phyloP scores from a whole-genome alignment of 2,113 vertebrate species.

The Bothrops jararaca region DNA sequence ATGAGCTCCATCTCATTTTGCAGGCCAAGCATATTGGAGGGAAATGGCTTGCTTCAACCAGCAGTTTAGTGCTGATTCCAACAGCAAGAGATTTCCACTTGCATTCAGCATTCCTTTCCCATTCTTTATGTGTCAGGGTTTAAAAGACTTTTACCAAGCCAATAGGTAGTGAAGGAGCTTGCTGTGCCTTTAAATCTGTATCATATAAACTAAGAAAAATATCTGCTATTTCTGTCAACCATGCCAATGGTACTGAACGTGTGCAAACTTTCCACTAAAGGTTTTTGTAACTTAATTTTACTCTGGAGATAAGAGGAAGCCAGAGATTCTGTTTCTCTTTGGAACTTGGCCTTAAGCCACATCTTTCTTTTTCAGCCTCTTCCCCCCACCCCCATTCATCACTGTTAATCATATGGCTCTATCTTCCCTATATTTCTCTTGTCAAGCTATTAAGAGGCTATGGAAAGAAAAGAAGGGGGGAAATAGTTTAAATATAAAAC shows the following conservation, averaged over 20 bases:
- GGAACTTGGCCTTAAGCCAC: conserved; percentile 67
- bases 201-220: conserved; percentile 67
- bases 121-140: not conserved
- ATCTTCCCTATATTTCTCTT: conserved; percentile 65
- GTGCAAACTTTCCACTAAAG: conserved; percentile 67
- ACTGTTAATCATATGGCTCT: conserved; percentile 63
- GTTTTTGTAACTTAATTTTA: conserved; percentile 71
- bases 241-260: conserved; percentile 54
- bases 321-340: conserved; percentile 69
- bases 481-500: conserved; percentile 61
- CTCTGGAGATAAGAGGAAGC: conserved; percentile 67
- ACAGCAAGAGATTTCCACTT: not conserved
- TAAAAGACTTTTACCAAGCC: conserved; percentile 23
- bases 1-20: not conserved
- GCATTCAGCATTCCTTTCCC: not conserved
- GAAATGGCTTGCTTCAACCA: not conserved
- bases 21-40: not conserved
- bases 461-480: conserved; percentile 43
- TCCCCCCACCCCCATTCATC: conserved; percentile 41
- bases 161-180: not conserved
- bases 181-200: conserved; percentile 55
- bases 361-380: conserved; percentile 27
- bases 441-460: conserved; percentile 65
- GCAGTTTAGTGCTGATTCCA: not conserved
- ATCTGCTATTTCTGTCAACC: conserved; percentile 59